phyloP scores from a whole-genome alignment of 2,113 vertebrate genomes.

The Tenrec ecaudatus region DNA sequence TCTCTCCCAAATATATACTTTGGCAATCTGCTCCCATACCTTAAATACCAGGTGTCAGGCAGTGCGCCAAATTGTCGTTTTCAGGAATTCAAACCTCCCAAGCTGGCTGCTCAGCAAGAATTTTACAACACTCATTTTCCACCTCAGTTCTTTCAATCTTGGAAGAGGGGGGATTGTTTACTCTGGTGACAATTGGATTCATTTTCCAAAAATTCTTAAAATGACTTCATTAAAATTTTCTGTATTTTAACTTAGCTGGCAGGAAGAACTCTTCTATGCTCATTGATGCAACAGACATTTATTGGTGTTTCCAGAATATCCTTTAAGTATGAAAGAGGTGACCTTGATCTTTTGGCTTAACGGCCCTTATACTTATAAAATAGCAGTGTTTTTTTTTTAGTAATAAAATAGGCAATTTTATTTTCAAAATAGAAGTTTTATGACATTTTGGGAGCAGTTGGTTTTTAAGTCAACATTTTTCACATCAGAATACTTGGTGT shows the following conservation, averaged over 20 bases:
- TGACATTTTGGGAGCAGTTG: constrained; percentile 35
- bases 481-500: constrained; percentile 29
- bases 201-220: constrained; percentile 11
- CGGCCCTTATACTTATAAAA: too few relatives aligned
- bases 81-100: neutral
- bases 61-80: neutral
- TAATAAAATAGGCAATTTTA: too few relatives aligned
- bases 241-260: neutral
- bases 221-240: constrained; percentile 25
- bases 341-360: constrained; percentile 2
- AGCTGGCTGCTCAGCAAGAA: neutral
- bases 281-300: neutral
- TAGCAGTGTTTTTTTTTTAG: too few relatives aligned
- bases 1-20: constrained; percentile 28
- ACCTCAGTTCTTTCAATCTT: constrained; percentile 28
- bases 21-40: neutral
- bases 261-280: neutral
- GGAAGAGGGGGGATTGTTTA: constrained; percentile 28
- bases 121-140: constrained; percentile 36
- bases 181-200: neutral
- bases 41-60: neutral
- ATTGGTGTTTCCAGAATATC: neutral
- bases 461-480: constrained; percentile 55
- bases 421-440: constrained; percentile 47
- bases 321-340: constrained; percentile 15